Percentiles rank a stretch among this genome's conserved stretches.
These are phyloP conservation scores for Taphrorychus bicolor DNA, from an alignment of 2,888 invertebrate genomes.

Conservation along the genomic window DNA sequence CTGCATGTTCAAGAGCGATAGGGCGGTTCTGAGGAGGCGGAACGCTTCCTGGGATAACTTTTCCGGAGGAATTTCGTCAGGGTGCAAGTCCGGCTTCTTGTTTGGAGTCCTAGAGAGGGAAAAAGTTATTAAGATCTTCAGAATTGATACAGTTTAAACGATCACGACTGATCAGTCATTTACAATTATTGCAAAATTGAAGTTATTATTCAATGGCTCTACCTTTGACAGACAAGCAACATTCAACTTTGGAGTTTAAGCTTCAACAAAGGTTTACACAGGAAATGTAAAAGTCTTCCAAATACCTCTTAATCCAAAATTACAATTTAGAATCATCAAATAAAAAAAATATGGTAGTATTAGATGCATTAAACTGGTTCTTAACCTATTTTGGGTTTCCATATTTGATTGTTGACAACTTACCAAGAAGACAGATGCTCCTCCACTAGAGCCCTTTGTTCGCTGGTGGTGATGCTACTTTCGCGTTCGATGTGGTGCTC, in stretches of 20 bases:
- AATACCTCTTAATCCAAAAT: no score
- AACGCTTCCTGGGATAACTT: conserved; percentile 73
- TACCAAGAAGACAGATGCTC: conserved; percentile 28
- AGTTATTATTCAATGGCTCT: no score
- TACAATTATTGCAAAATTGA: no score
- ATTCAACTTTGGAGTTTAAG: no score
- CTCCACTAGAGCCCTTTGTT: conserved; percentile 24
- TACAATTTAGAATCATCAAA: no score
- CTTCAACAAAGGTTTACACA: no score
- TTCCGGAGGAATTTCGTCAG: conserved; percentile 66
- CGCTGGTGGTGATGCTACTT: conserved; percentile 12
- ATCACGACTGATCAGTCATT: no score
- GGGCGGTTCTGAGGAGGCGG: conserved; percentile 69
- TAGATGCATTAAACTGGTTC: no score
- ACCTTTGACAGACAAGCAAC: no score
- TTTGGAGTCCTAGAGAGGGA: conserved; percentile 18
- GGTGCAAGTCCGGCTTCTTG: conserved; percentile 44
- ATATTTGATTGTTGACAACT: not conserved
- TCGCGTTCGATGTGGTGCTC: conserved; percentile 60
- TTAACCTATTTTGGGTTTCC: no score
- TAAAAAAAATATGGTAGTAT: no score
- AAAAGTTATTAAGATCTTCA: not conserved
- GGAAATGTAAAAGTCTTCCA: no score
- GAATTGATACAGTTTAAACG: not conserved
- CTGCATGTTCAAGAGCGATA: conserved; percentile 68